These are phyloP conservation scores for Hippoglossus hippoglossus DNA, from an alignment of 2,797 vertebrate genomes.

Conservation along the genomic window DNA sequence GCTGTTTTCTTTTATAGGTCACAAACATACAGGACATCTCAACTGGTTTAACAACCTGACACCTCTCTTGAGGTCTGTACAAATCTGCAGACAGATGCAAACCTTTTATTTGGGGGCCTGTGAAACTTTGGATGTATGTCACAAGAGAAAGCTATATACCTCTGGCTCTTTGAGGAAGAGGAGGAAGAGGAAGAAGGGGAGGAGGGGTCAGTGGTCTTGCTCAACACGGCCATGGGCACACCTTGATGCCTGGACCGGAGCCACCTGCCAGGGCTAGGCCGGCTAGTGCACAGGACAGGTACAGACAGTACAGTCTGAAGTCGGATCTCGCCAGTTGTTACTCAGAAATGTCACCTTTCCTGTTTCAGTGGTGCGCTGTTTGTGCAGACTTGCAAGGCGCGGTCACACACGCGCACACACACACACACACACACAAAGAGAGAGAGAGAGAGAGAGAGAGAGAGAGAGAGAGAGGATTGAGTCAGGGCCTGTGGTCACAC, in stretches of 20 bases:
- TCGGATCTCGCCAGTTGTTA: slow-evolving; percentile 84
- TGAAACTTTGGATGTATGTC: slow-evolving; percentile 20
- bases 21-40: slow-evolving; percentile 13
- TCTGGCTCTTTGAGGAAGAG: slow-evolving; percentile 17
- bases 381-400: slow-evolving; percentile 87
- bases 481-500: slow-evolving; percentile 84
- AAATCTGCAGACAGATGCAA: not conserved
- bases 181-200: not conserved
- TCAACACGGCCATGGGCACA: slow-evolving; percentile 71
- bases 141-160: slow-evolving; percentile 17
- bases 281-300: slow-evolving; percentile 80
- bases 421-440: slow-evolving; percentile 22
- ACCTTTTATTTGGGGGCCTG: slow-evolving; percentile 13
- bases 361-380: slow-evolving; percentile 85
- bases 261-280: slow-evolving; percentile 77
- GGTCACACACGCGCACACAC: slow-evolving; percentile 63
- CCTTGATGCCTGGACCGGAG: slow-evolving; percentile 73
- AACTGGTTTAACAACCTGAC: slow-evolving; percentile 24
- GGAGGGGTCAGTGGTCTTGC: slow-evolving; percentile 62
- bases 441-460: slow-evolving; percentile 1
- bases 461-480: slow-evolving; percentile 41
- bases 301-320: slow-evolving; percentile 85
- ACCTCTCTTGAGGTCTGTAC: not conserved
- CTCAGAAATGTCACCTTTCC: slow-evolving; percentile 90
- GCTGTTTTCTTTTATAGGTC: not conserved